Evolutionary conservation across 2,888 invertebrate species (phyloP).

Genomic region (Hydrotaea cyrtoneurina): DNA sequence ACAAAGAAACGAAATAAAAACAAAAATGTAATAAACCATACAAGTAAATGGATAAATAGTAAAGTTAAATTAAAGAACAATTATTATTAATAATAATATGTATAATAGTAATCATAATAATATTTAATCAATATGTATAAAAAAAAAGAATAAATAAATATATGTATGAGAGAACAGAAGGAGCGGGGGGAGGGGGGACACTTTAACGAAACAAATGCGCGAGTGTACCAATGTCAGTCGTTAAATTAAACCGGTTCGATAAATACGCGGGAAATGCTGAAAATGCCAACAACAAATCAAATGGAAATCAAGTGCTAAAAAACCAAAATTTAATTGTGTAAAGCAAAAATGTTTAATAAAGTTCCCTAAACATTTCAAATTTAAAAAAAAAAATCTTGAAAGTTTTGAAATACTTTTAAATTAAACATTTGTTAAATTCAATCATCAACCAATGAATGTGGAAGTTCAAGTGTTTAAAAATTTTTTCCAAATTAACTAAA

Average conservation of each 20-base stretch:
- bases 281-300: neutral
- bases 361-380: too few relatives aligned
- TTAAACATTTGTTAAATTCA: too few relatives aligned
- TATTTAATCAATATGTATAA: too few relatives aligned
- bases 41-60: slow-evolving; percentile 28
- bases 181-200: neutral
- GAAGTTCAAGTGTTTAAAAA: neutral
- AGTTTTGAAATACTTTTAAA: too few relatives aligned
- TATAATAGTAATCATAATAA: slow-evolving; percentile 18
- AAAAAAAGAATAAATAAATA: slow-evolving; percentile 24
- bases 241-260: neutral
- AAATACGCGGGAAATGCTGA: too few relatives aligned
- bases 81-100: slow-evolving; percentile 18
- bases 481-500: neutral
- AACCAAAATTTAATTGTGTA: neutral
- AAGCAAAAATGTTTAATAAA: too few relatives aligned
- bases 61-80: slow-evolving; percentile 37
- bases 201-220: neutral
- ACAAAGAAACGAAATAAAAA: slow-evolving; percentile 41
- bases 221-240: neutral
- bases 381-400: too few relatives aligned
- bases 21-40: slow-evolving; percentile 50
- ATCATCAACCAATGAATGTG: too few relatives aligned
- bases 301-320: neutral
- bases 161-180: neutral